Base-by-base conservation (phyloP, 2,797 vertebrate species). In the Dryobates pubescens region DNA sequence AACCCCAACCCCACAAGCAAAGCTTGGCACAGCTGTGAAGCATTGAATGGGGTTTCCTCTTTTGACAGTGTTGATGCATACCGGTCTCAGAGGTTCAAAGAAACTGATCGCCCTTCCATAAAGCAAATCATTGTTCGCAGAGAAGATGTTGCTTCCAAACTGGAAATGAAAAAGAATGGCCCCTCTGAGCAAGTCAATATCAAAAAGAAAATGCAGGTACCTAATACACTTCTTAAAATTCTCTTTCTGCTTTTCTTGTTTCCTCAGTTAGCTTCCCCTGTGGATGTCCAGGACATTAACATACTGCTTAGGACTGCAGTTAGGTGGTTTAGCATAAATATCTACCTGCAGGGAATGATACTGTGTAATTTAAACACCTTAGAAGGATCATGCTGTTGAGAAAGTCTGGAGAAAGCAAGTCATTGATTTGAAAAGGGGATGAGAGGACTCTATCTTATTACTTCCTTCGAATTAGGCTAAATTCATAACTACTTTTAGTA, bases 181-280 rank as follows among this genome's bases (percentile, higher is more conserved):
- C 95, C 93, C 63, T 94, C 97, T 73, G 81, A 97, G 89, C 97
- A 97, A 86, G 96, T 98, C 89, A 98, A 97, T 83, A 94, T 98
- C 87, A 99, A 99, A 96, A 98, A 98, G 96, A 99, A 97, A 97
- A 98, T 99, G 92, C 99, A 99, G 99, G 99, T 99, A 91, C 45
- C 26, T 30, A 62, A 34, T 22, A 22, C 2, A 26, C 9, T 83
- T 22, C 30, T 75, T 23, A 27, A 91, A 88, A 64, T 49, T 8
- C 5, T 58, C 5, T 58, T 64, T 54, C 78, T 24, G 5, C 8
- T 61, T 78, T 54, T 72, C 47, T 10, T 74, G 2, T 53, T 79
- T 36, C 20, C 12, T 73, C 6, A 2, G 26, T 32, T 82, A 36
- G 51, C 74, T 62, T 49, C n/a, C 30, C 24, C 4, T 18, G 3